Conservation (phyloP, 2,113 vertebrate species). For the Elephantulus edwardii region DNA sequence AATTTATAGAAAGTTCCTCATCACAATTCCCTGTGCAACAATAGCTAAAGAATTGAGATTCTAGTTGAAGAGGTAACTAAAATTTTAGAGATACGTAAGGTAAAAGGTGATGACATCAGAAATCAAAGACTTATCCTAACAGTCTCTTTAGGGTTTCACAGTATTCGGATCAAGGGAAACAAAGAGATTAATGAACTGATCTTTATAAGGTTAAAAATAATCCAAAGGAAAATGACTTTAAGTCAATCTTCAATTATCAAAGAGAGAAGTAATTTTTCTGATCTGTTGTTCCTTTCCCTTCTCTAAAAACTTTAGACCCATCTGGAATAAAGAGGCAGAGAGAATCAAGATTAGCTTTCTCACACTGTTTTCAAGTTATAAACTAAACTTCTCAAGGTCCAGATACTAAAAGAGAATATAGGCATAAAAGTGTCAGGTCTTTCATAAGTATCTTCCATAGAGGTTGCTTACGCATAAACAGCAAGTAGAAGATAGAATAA, state of each 20-base stretch:
- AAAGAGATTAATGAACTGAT: neutral
- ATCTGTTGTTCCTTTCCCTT: neutral
- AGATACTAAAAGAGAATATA: neutral
- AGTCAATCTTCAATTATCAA: neutral
- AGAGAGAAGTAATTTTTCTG: constrained; percentile 9
- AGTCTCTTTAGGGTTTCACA: neutral
- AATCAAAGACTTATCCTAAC: constrained; percentile 18
- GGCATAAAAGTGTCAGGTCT: neutral
- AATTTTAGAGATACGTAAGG: neutral
- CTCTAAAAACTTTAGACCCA: neutral
- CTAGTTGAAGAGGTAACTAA: constrained; percentile 13
- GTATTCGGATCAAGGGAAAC: neutral
- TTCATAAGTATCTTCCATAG: neutral
- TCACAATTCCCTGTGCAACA: neutral
- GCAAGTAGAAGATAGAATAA: neutral
- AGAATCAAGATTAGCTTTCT: constrained; percentile 9
- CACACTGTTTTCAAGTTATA: neutral
- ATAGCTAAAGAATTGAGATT: neutral
- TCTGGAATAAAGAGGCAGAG: neutral
- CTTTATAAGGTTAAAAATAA: neutral
- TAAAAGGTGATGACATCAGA: constrained; percentile 17
- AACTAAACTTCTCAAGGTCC: neutral
- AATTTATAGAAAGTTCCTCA: neutral
- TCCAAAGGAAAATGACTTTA: neutral
- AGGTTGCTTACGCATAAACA: neutral